A percentile compares a stretch with the other conserved stretches of the same genome.
These are phyloP conservation scores for Pasiphila rectangulata DNA, from an alignment of 2,888 invertebrate species.

Conservation along the genomic window DNA sequence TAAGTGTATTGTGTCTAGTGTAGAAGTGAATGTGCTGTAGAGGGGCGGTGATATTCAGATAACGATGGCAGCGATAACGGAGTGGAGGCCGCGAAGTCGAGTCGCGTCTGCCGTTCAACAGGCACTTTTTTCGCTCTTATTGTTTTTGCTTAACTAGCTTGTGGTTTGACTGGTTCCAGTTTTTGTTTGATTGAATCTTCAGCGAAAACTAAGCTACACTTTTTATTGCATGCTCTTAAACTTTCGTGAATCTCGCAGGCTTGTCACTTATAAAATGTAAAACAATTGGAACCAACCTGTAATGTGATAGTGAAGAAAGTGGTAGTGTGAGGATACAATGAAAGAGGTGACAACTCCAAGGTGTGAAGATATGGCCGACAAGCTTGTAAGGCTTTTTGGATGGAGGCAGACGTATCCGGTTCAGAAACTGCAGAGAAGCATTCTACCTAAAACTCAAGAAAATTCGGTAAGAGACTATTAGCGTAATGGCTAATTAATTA, in stretches of 20 bases:
- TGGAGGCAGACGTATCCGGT: constrained; percentile 91
- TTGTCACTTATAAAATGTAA: constrained; percentile 1
- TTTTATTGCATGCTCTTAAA: neutral
- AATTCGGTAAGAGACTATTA: constrained; percentile 54
- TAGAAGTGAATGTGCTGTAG: constrained; percentile 51
- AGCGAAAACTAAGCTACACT: constrained; percentile 6
- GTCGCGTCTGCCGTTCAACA: constrained; percentile 22
- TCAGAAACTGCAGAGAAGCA: constrained; percentile 85
- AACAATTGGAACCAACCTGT: constrained; percentile 3
- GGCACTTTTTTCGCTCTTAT: constrained; percentile 14
- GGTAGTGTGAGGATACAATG: constrained; percentile 53
- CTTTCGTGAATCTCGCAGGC: neutral
- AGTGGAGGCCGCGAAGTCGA: constrained; percentile 48
- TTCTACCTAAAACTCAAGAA: constrained; percentile 72
- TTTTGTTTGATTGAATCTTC: constrained; percentile 13
- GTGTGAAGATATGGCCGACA: constrained; percentile 89
- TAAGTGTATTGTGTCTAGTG: constrained; percentile 29
- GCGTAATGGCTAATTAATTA: too few species aligned
- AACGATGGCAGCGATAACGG: constrained; percentile 66
- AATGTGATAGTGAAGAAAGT: constrained; percentile 8
- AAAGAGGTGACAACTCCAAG: constrained; percentile 82
- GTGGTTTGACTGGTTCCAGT: constrained; percentile 14
- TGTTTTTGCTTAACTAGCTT: constrained; percentile 19
- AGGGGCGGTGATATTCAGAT: constrained; percentile 66
- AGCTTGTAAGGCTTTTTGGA: constrained; percentile 87